These are phyloP conservation scores for Platerodrilus igneus DNA, from an alignment of 2,888 invertebrate species.

Conservation along the genomic window DNA sequence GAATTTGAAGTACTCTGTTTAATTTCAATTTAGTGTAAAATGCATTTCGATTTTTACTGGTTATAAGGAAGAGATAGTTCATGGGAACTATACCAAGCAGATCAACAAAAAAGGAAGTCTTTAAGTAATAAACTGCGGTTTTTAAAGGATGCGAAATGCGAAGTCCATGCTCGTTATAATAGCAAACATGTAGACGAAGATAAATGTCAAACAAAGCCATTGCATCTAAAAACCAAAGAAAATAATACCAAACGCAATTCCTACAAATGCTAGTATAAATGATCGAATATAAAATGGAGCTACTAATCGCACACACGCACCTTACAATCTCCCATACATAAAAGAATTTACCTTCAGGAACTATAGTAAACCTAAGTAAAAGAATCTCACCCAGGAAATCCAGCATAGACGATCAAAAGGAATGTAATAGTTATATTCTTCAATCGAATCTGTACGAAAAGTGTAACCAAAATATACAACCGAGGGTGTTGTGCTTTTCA, in stretches of 20 bases:
- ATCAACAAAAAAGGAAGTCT: conserved; percentile 21
- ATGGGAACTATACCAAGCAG: conserved; percentile 22
- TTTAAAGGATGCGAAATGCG: conserved; percentile 26
- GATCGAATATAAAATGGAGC: conserved; percentile 11
- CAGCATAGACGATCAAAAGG: conserved; percentile 25
- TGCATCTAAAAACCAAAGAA: conserved; percentile 15
- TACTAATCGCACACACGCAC: conserved; percentile 18
- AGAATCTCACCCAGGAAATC: conserved; percentile 17
- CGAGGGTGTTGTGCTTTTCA: conserved; percentile 3
- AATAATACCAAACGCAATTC: conserved; percentile 6
- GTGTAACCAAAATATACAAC: conserved; percentile 18
- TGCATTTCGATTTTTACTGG: background rate
- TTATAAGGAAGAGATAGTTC: conserved; percentile 10
- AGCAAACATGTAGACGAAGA: conserved; percentile 26
- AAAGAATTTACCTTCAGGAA: conserved; percentile 24
- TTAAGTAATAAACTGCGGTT: conserved; percentile 24
- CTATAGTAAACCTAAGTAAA: conserved; percentile 23
- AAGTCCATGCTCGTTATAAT: conserved; percentile 24
- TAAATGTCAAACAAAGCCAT: conserved; percentile 26
- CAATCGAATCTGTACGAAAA: conserved; percentile 16
- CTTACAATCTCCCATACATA: conserved; percentile 23
- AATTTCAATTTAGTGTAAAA: conserved; percentile 1
- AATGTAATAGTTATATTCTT: conserved; percentile 28
- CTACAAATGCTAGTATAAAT: conserved; percentile 4
- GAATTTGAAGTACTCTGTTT: conserved; percentile 17